These are phyloP conservation scores for Phalera bucephala DNA, from an alignment of 2,888 invertebrate species.

Conservation along the genomic window DNA sequence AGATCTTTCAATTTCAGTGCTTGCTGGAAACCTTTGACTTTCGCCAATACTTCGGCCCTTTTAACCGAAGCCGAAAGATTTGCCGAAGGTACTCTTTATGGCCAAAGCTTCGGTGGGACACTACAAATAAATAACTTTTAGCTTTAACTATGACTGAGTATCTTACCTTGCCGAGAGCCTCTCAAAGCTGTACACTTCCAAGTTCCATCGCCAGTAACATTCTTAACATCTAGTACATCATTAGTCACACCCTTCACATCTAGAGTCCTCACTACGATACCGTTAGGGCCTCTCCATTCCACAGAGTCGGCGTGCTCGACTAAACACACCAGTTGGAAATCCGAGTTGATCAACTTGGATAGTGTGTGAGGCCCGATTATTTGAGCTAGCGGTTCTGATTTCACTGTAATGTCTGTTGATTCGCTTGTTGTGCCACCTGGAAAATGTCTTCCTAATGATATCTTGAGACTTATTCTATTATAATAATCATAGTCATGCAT, in stretches of 20 bases:
- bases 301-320: conserved; percentile 49
- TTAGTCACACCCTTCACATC: conserved; percentile 34
- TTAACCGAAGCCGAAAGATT: too few species aligned
- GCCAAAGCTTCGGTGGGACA: too few species aligned
- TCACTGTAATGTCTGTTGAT: conserved; percentile 44
- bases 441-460: too few species aligned
- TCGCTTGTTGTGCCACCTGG: conserved; percentile 58
- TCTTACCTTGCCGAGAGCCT: conserved; percentile 44
- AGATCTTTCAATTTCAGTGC: too few species aligned
- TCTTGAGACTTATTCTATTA: too few species aligned
- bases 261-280: conserved; percentile 26
- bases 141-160: too few species aligned
- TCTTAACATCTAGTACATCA: conserved; percentile 44
- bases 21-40: too few species aligned
- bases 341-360: conserved; percentile 31
- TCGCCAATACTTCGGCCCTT: too few species aligned
- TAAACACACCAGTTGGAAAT: conserved; percentile 50
- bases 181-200: conserved; percentile 58
- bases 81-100: too few species aligned
- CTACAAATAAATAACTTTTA: too few species aligned
- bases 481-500: too few species aligned
- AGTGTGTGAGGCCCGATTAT: conserved; percentile 60
- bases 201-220: conserved; percentile 47
- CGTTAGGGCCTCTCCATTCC: conserved; percentile 49
- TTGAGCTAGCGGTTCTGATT: conserved; percentile 50